Evolutionary conservation across 2,888 invertebrate species (phyloP).

Genomic region (Drosophila ezoana): DNA sequence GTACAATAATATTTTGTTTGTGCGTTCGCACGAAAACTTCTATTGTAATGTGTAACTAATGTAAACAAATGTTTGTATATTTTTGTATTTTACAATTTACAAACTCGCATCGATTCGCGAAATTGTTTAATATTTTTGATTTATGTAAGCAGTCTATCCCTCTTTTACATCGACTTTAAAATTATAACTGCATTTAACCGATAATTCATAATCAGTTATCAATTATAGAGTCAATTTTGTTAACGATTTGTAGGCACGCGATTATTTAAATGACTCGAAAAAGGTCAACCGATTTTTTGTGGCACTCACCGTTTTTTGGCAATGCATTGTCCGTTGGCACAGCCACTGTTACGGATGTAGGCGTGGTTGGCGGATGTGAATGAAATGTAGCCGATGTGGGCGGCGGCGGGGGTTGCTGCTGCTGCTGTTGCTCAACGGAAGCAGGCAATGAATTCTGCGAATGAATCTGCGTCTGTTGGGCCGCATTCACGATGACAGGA

Average conservation of each 20-base stretch:
- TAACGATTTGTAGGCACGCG: no score
- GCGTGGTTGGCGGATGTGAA: constrained; percentile 72
- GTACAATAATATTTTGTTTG: neutral
- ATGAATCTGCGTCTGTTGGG: constrained; percentile 88
- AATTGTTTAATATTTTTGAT: no score
- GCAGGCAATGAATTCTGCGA: constrained; percentile 55
- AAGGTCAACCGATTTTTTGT: neutral
- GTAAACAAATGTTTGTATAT: no score
- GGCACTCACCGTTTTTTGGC: constrained; percentile 85
- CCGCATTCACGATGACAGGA: constrained; percentile 93
- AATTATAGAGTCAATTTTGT: neutral
- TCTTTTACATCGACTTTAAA: no score
- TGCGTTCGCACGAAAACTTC: neutral
- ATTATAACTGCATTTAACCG: neutral
- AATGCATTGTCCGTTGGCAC: constrained; percentile 84
- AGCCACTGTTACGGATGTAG: constrained; percentile 66
- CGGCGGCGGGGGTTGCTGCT: constrained; percentile 70
- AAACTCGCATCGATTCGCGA: no score
- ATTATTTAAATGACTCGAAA: neutral
- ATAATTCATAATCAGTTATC: neutral
- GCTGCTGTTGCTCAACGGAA: constrained; percentile 64
- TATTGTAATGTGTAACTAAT: no score
- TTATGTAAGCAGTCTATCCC: no score
- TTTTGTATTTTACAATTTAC: no score
- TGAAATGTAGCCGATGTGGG: constrained; percentile 71